These are phyloP conservation scores for Cephalopachus bancanus DNA, from an alignment of 2,797 vertebrate species.

Conservation along the genomic window DNA sequence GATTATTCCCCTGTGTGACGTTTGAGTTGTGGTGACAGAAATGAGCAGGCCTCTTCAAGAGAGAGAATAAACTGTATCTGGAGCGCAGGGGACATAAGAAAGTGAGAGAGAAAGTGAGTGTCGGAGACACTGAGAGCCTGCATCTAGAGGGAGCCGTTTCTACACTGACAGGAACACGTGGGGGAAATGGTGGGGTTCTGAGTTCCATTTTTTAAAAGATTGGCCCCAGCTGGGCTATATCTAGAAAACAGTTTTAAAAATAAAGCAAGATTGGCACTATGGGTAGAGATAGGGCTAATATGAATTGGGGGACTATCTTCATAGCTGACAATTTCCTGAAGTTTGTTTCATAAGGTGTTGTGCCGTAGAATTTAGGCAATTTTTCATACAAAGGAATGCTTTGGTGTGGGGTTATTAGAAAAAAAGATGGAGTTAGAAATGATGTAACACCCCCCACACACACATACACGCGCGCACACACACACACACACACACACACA, in stretches of 20 bases:
- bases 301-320: background rate
- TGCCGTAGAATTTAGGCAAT: background rate
- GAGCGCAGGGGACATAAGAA: background rate
- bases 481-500: too few species aligned
- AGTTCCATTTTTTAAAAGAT: background rate
- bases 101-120: background rate
- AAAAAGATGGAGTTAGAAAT: background rate
- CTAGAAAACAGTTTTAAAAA: background rate
- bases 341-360: background rate
- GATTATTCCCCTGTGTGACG: background rate
- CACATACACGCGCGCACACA: too few species aligned
- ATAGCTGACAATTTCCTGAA: background rate
- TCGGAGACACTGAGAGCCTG: background rate
- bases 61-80: background rate
- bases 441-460: fast-evolving
- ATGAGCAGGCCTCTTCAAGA: background rate
- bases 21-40: background rate
- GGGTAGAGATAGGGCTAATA: background rate
- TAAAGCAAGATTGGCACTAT: background rate
- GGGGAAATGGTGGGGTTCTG: background rate
- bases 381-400: background rate
- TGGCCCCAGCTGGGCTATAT: background rate
- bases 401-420: background rate
- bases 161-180: background rate
- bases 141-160: background rate